A percentile compares a stretch with the other conserved stretches of the same genome.
These are phyloP conservation scores for Phlogophora meticulosa DNA, from an alignment of 2,888 invertebrate genomes.

Conservation along the genomic window DNA sequence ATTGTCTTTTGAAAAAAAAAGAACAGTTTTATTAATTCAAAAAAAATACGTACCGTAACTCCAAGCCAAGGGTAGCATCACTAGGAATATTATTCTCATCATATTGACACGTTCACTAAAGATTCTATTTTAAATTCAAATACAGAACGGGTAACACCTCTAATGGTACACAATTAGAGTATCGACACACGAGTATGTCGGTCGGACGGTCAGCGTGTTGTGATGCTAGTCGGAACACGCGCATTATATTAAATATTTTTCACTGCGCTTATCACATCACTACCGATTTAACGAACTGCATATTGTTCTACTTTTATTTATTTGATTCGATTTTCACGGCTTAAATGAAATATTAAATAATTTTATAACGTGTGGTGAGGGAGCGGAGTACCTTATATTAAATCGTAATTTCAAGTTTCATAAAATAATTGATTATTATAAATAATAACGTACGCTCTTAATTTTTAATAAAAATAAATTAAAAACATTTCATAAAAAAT, in stretches of 20 bases:
- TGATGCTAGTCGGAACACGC: slow-evolving; percentile 67
- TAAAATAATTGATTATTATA: too few relatives aligned
- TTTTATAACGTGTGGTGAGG: slow-evolving; percentile 6
- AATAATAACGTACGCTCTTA: too few relatives aligned
- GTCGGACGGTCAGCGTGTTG: slow-evolving; percentile 65
- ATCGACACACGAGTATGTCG: slow-evolving; percentile 68
- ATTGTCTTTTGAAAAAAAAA: neutral
- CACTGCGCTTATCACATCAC: slow-evolving; percentile 72
- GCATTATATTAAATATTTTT: slow-evolving; percentile 74
- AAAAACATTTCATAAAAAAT: too few relatives aligned
- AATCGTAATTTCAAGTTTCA: neutral
- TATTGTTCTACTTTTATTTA: slow-evolving; percentile 26
- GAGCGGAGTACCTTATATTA: neutral
- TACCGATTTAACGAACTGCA: slow-evolving; percentile 28
- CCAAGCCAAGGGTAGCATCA: slow-evolving; percentile 74
- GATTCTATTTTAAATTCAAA: slow-evolving; percentile 54
- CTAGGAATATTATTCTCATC: slow-evolving; percentile 56
- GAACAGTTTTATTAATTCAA: neutral
- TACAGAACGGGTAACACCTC: slow-evolving; percentile 62
- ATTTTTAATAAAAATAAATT: too few relatives aligned
- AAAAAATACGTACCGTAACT: slow-evolving; percentile 63
- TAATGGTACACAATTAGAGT: slow-evolving; percentile 60
- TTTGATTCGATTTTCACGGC: slow-evolving; percentile 41
- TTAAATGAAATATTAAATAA: slow-evolving; percentile 29
- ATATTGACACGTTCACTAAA: slow-evolving; percentile 60